Base-by-base conservation (phyloP, 1,140 invertebrate genomes). In the Plutomurus gul region DNA sequence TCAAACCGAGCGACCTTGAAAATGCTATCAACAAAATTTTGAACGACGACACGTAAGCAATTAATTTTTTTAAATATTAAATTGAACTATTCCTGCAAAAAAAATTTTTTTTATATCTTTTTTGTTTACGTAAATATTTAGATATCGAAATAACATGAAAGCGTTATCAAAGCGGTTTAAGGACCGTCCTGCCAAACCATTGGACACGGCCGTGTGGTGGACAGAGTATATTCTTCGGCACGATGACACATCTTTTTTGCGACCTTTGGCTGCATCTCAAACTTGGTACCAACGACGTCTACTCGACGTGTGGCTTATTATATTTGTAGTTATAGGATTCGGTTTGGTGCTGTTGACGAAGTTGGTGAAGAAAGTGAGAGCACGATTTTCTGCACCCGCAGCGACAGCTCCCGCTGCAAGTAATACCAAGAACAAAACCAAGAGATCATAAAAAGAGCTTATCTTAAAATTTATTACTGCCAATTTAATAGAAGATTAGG, bases 181-280 rank as follows among this genome's bases (percentile, higher is more conserved):
- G 6, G 84, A 84, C 49, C 77, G 80, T 46, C 79, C 78, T 3
- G 20, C 37, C 6, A 65, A 37, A 20, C 77, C 82, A 11, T 13
- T 82, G 11, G 77, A 84, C 4, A 76, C 49, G 1, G 82, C 82
- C 8, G 49, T 83, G 25, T 82, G 77, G 70, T 84, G 84, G 84
- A 82, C 81, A 27, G 83, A 84, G 40, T 84, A 84, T 30, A 76
- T 83, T 37, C 16, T 84, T 6, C 56, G 84, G 30, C 65, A 81
- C 65, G 49, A 77, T 22, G 76, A 84, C n/a, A 33, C 65, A 7
- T 39, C 20, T 13, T 20, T 27, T 65, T 33, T 79, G 13, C 60
- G 49, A 75, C 79, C 82, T 25, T 33, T 36, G 75, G 75, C 40
- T 36, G 22, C 25, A 1, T 13, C 65, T 47, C 81, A 79, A 46